Evolutionary conservation across 2,888 invertebrate species (phyloP), one percentile per base, ranked within the genome.

Genomic region (Osmoderma eremita): DNA sequence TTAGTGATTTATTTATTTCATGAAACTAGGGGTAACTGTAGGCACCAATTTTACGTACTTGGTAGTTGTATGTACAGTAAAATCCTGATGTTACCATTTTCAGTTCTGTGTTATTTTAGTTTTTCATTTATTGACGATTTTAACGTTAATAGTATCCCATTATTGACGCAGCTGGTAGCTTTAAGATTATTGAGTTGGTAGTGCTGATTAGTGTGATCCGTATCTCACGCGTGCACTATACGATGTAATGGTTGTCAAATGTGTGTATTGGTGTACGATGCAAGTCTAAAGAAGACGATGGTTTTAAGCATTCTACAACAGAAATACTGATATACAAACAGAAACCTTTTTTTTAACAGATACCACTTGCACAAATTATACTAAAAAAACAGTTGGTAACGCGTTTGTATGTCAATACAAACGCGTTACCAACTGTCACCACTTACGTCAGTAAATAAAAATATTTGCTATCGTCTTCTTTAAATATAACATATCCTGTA

Each of bases 161-260:
- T 48, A 45, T 61, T 48, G 15, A 42, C 50, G 66, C 63, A 69
- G 69, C 69, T 69, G 69, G 50, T 69, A 69, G 69, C 69, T 69
- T 69, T 69, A 69, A 66, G 56, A 50, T 36, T 41, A 53, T 64
- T 68, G 58, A 53, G 64, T 61, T 58, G 51, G 48, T 61, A 61
- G 24, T 48, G 45, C 48, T 48, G 36, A 48, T 48, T 61, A 61
- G 58, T n/a, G n/a, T 61, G 45, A 61, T 36, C 45, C 30, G 48
- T 48, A 10, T 48, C 18, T 48, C n/a, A 56, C 56, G 22, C 42
- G 24, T 61, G 58, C 58, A 61, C 58, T 45, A 45, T 30, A 24
- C 24, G 15, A 38, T 61, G 10, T 56, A 61, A 36, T 45, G 3
- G 12, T 41, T 45, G 18, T 53, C 30, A 61, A 45, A 36, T 45